Conservation (phyloP, 92 coral and sea anemone species). For the Epizoanthus ramosus region DNA sequence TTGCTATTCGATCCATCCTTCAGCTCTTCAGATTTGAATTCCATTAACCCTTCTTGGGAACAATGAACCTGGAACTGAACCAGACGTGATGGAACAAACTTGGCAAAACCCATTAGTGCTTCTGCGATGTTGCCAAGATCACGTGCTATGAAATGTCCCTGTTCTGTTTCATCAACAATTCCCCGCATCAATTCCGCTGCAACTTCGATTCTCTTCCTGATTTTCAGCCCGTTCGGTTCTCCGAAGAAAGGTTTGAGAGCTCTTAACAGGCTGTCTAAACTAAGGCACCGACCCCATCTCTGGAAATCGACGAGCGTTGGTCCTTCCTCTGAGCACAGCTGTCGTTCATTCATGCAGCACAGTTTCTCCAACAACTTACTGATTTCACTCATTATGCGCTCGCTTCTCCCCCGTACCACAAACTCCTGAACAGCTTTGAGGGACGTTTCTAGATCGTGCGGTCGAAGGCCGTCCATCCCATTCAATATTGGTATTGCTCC, state of each 20-base stretch:
- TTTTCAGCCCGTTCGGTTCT: slow-evolving; percentile 2
- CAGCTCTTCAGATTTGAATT: background rate
- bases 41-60: background rate
- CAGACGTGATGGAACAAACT: slow-evolving; percentile 10
- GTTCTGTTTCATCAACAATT: background rate
- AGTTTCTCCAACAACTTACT: slow-evolving; percentile 11
- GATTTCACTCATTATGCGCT: background rate
- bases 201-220: slow-evolving; percentile 13
- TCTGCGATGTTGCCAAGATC: slow-evolving; percentile 8
- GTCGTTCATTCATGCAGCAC: background rate
- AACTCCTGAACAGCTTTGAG: background rate
- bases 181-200: background rate
- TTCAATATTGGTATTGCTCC: background rate
- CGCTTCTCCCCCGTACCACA: background rate
- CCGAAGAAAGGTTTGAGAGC: background rate
- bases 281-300: slow-evolving; percentile 12
- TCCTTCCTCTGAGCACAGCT: background rate
- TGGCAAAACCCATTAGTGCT: background rate
- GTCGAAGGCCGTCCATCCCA: background rate
- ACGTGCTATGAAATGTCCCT: slow-evolving; percentile 1
- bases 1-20: background rate
- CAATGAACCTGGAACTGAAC: background rate
- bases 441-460: background rate
- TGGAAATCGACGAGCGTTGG: background rate
- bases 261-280: background rate